phyloP scores from a whole-genome alignment of 2,113 vertebrate genomes.

The Pithys albifrons region DNA sequence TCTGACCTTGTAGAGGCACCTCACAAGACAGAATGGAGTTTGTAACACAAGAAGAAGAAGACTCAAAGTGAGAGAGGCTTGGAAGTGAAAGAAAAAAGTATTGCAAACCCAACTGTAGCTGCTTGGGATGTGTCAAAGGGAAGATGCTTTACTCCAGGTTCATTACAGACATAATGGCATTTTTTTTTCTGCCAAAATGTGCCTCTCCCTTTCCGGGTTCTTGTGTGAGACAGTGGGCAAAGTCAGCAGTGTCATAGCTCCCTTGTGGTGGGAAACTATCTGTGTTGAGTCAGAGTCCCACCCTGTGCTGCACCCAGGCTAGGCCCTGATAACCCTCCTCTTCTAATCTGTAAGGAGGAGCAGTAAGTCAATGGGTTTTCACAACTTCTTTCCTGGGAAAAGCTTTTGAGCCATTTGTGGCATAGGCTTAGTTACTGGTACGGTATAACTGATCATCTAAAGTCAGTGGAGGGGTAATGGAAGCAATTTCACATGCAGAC shows the following conservation, averaged over 20 bases:
- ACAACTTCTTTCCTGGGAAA: neutral
- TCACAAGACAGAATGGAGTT: neutral
- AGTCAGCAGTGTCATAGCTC: neutral
- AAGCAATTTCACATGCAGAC: neutral
- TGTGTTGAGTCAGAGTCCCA: neutral
- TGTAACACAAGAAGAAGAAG: neutral
- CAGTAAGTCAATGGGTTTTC: neutral
- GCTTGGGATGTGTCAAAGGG: neutral
- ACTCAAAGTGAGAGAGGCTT: neutral
- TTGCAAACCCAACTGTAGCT: neutral
- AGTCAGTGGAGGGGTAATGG: neutral
- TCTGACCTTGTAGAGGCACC: neutral
- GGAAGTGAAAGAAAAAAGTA: neutral
- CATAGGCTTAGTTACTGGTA: neutral
- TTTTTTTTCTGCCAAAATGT: neutral
- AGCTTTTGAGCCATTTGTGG: neutral
- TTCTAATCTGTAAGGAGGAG: neutral
- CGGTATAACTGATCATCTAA: neutral
- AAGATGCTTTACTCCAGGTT: neutral
- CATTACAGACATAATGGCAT: neutral
- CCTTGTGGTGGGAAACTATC: accelerated
- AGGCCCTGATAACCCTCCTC: neutral
- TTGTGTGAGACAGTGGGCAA: neutral
- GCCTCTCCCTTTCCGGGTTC: neutral
- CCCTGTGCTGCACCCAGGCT: neutral